Evolutionary conservation across 2,797 vertebrate species (phyloP).

Genomic region (Pristis pectinata): DNA sequence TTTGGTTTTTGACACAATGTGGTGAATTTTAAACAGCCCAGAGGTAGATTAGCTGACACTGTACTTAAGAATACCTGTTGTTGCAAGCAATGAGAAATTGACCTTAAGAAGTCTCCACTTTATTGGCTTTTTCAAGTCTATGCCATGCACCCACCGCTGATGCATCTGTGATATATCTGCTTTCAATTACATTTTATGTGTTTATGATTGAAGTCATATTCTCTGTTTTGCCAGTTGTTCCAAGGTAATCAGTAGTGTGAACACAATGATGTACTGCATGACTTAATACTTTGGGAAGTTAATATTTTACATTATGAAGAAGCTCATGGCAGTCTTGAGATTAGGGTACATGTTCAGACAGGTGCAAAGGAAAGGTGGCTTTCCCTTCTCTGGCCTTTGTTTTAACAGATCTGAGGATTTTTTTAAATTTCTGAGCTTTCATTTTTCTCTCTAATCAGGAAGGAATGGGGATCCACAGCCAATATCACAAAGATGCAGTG

Average conservation of each 20-base stretch:
- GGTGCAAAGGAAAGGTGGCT: too few species aligned
- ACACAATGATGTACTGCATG: neutral
- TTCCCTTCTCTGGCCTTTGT: neutral
- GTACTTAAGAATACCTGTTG: neutral
- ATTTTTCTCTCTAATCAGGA: neutral
- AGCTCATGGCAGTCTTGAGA: neutral
- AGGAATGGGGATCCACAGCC: neutral
- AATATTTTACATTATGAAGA: neutral
- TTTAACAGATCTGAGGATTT: neutral
- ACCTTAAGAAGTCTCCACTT: neutral
- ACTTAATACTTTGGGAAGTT: neutral
- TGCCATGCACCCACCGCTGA: too few species aligned
- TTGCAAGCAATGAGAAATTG: neutral
- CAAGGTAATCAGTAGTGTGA: conserved; percentile 8
- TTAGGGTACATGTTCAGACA: neutral
- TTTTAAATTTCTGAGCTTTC: neutral
- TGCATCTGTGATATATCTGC: too few species aligned
- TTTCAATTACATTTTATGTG: too few species aligned
- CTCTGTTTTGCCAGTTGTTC: conserved; percentile 73
- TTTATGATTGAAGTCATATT: conserved; percentile 52
- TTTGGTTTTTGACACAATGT: neutral
- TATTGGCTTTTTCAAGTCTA: conserved; percentile 28
- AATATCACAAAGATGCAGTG: neutral
- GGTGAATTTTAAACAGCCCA: neutral
- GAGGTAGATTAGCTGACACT: neutral